phyloP scores from a whole-genome alignment of 2,113 vertebrate species.

The Seriola aureovittata region DNA sequence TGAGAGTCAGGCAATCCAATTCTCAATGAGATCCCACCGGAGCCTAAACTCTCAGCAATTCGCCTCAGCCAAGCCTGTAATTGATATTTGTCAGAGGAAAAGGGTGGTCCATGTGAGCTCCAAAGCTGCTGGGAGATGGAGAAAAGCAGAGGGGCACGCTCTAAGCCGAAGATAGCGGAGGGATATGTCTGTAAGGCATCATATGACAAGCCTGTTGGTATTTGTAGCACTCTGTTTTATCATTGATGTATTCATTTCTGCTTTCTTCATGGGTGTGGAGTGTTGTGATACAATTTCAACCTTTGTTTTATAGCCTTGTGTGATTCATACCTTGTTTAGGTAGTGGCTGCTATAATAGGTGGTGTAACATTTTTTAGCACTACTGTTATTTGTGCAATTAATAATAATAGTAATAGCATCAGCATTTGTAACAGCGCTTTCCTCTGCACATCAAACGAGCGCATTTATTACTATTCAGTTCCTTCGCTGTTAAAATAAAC shows the following conservation, averaged over 20 bases:
- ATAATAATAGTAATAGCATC: not conserved
- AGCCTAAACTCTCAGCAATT: conserved; percentile 51
- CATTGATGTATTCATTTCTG: conserved; percentile 7
- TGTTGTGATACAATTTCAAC: not conserved
- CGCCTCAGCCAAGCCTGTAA: conserved; percentile 64
- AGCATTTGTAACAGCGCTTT: not conserved
- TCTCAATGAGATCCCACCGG: conserved; percentile 67
- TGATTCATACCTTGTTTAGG: too few relatives aligned
- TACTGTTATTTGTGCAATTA: not conserved
- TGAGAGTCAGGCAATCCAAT: conserved; percentile 67
- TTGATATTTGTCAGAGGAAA: conserved; percentile 75
- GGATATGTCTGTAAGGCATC: not conserved
- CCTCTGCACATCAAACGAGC: not conserved
- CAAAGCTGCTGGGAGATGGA: conserved; percentile 32
- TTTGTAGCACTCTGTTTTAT: conserved; percentile 1
- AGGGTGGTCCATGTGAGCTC: conserved; percentile 61
- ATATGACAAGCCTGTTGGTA: not conserved
- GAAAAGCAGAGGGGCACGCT: conserved; percentile 13
- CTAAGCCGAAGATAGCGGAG: not conserved
- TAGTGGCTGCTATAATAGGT: not conserved
- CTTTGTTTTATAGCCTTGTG: not conserved
- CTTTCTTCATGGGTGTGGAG: not conserved
- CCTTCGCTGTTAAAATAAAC: not conserved
- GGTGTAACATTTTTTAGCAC: not conserved
- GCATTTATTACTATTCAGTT: not conserved